Evolutionary conservation across 2,888 invertebrate species (phyloP).

Genomic region (Strigamia transsilvanica): DNA sequence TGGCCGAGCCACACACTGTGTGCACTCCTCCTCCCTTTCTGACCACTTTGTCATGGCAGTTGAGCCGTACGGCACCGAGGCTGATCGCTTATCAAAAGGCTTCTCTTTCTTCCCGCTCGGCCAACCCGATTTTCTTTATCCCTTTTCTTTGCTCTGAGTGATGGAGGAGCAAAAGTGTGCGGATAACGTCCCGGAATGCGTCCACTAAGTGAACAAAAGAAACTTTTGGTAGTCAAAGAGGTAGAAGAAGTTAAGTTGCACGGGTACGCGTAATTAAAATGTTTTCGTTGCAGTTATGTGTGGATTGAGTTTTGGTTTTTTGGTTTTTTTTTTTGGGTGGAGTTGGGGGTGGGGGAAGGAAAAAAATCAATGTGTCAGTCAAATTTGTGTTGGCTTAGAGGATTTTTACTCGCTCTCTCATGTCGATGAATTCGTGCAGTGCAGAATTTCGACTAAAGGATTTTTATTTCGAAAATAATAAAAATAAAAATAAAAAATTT

Average conservation of each 20-base stretch:
- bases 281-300: not conserved
- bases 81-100: slow-evolving; percentile 46
- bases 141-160: slow-evolving; percentile 46
- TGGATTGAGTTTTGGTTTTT: not conserved
- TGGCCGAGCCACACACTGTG: slow-evolving; percentile 34
- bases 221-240: not conserved
- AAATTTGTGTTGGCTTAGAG: slow-evolving; percentile 6
- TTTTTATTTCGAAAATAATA: not conserved
- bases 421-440: not conserved
- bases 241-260: not conserved
- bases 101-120: slow-evolving; percentile 50
- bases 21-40: slow-evolving; percentile 20
- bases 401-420: not conserved
- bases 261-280: not conserved
- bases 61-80: slow-evolving; percentile 48
- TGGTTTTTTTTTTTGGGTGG: not conserved
- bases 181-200: not conserved
- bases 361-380: not conserved
- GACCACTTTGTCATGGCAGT: slow-evolving; percentile 47
- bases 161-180: slow-evolving; percentile 31
- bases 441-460: not conserved
- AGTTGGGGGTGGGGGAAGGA: not conserved
- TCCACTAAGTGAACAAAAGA: not conserved
- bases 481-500: not conserved
- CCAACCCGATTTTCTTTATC: slow-evolving; percentile 48